Evolutionary conservation across 2,113 vertebrate genomes (phyloP).

Genomic region (Labeo rohita): DNA sequence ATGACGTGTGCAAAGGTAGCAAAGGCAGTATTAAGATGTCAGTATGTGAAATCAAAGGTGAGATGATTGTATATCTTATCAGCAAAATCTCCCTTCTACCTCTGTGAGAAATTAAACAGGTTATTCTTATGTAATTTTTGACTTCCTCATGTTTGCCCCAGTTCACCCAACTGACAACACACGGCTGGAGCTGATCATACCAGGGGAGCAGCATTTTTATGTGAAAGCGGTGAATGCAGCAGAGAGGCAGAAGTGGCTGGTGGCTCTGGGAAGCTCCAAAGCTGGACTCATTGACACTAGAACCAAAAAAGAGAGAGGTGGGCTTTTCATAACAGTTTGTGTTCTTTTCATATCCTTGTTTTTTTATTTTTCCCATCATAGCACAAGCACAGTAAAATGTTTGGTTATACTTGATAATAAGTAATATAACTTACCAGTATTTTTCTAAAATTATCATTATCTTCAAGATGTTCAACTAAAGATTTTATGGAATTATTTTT

Average conservation of each 20-base stretch:
- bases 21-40: constrained; percentile 98
- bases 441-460: no score
- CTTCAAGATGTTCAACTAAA: no score
- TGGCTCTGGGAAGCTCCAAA: constrained; percentile 84
- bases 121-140: neutral
- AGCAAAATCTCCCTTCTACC: neutral
- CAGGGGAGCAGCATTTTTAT: constrained; percentile 85
- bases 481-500: no score
- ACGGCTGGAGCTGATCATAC: constrained; percentile 81
- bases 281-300: constrained; percentile 79
- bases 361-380: neutral
- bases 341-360: neutral
- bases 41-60: constrained; percentile 96
- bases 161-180: constrained; percentile 77
- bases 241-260: constrained; percentile 84
- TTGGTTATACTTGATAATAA: neutral
- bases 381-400: neutral
- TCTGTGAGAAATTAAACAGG: neutral
- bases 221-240: constrained; percentile 80
- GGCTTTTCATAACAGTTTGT: neutral
- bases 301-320: constrained; percentile 78
- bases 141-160: constrained; percentile 51
- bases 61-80: constrained; percentile 2
- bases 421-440: no score
- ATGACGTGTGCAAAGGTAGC: constrained; percentile 94